These are phyloP conservation scores for Sinonovacula constricta DNA, from an alignment of 1,140 invertebrate species.

Conservation along the genomic window DNA sequence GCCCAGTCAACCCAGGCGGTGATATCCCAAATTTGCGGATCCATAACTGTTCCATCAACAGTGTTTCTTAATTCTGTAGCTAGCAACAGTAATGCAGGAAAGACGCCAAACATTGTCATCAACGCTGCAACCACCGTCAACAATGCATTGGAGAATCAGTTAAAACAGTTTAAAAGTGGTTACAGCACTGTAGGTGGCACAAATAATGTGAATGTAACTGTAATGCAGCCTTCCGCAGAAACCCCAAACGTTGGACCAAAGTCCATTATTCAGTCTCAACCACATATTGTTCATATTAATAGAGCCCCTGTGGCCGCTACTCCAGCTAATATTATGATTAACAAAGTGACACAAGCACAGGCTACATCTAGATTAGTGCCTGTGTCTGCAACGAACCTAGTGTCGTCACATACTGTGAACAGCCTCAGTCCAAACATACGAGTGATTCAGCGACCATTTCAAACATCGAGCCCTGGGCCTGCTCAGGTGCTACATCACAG, in stretches of 20 bases:
- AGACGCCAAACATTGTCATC: no score
- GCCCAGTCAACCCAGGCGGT: neutral
- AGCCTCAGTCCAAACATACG: constrained; percentile 31
- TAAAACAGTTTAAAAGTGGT: constrained; percentile 29
- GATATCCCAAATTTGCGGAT: neutral
- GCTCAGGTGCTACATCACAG: constrained; percentile 36
- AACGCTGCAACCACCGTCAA: constrained; percentile 1
- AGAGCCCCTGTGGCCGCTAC: constrained; percentile 19
- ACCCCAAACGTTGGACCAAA: constrained; percentile 11
- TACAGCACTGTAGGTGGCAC: neutral
- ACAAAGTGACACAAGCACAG: no score
- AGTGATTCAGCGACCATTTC: constrained; percentile 51
- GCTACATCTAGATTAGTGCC: no score
- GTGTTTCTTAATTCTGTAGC: no score
- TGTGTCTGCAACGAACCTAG: no score
- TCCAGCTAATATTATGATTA: neutral
- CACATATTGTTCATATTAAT: constrained; percentile 48
- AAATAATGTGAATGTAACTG: constrained; percentile 17
- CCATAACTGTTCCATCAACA: constrained; percentile 24
- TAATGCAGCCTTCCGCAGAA: neutral
- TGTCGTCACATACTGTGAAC: neutral
- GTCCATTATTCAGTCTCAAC: constrained; percentile 8
- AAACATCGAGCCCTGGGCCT: constrained; percentile 6
- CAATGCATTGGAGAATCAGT: constrained; percentile 31
- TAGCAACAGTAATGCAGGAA: no score